Evolutionary conservation across 2,888 invertebrate genomes (phyloP), one percentile per base, ranked within the genome.

Genomic region (Boloria selene): DNA sequence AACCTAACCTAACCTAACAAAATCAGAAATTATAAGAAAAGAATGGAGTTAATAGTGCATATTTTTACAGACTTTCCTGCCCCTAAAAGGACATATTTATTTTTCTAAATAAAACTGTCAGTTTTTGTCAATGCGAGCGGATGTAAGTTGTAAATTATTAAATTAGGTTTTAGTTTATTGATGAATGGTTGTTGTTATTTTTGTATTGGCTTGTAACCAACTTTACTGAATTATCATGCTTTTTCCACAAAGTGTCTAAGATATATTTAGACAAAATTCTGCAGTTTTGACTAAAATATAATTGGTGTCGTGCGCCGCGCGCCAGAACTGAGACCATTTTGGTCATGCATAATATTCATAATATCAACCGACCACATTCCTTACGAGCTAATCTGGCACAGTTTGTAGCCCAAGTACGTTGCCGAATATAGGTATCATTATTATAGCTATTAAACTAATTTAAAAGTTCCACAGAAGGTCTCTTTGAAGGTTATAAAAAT

Each of bases 291-390:
- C 22, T n/a, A n/a, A 56, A 44, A 45, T 45, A 47, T 31, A 60
- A 60, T 45, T n/a, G 26, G 53, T 54, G 42, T 55, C 55, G 55
- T 55, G 55, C 14, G 38, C 55, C 38, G 18, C 54, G 31, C 61
- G 61, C 61, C 54, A 62, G 54, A n/a, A 47, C 17, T n/a, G 61
- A 54, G 45, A 26, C 22, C 44, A 50, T 62, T 54, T 54, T 47
- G 26, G 53, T 17, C n/a, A 31, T 53, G 16, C 17, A 22, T 38
- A n/a, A n/a, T n/a, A 14, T 26, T 22, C 51, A 22, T 51, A n/a
- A n/a, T n/a, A 49, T 22, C 31, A 14, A 51, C 16, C 51, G 6
- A 18, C 42, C 16, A 52, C 45, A 53, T 61, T 44, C 16, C 16
- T 45, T 45, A 13, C n/a, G n/a, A 51, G 51, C 50, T 38, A 51